Evolutionary conservation across 2,888 invertebrate genomes (phyloP).

Genomic region (Lasiommata megera): DNA sequence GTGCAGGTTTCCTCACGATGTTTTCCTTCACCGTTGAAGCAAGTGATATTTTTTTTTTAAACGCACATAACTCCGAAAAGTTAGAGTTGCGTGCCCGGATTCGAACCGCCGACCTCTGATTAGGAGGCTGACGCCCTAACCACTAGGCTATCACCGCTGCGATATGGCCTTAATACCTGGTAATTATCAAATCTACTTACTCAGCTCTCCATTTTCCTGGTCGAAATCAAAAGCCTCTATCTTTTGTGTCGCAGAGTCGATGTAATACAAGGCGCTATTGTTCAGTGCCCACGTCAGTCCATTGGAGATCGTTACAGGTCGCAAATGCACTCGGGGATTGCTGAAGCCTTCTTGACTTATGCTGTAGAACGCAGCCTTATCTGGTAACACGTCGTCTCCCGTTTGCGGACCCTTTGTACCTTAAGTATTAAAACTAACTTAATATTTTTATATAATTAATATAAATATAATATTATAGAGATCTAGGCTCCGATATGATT

Average conservation of each 20-base stretch:
- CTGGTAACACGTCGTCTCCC: constrained; percentile 66
- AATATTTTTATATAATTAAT: not conserved
- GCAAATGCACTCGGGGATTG: constrained; percentile 45
- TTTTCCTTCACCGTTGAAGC: no score
- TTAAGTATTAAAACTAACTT: constrained; percentile 37
- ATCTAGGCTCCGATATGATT: no score
- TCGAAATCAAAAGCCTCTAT: constrained; percentile 87
- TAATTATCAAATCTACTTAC: constrained; percentile 26
- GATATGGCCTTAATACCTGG: not conserved
- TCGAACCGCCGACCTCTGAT: no score
- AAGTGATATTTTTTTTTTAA: no score
- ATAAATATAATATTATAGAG: not conserved
- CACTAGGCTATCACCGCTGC: no score
- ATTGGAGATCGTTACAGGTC: constrained; percentile 85
- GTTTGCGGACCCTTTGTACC: constrained; percentile 83
- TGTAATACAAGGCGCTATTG: constrained; percentile 86
- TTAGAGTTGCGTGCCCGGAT: no score
- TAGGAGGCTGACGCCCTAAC: no score
- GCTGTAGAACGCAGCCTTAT: constrained; percentile 81
- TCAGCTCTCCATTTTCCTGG: constrained; percentile 50
- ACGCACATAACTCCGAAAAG: no score
- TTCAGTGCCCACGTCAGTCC: constrained; percentile 87
- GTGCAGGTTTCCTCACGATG: no score
- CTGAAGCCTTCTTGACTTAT: constrained; percentile 54
- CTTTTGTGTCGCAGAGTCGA: constrained; percentile 85